Base-by-base conservation (phyloP, 2,888 invertebrate genomes). In the Hoplodrina ambigua region DNA sequence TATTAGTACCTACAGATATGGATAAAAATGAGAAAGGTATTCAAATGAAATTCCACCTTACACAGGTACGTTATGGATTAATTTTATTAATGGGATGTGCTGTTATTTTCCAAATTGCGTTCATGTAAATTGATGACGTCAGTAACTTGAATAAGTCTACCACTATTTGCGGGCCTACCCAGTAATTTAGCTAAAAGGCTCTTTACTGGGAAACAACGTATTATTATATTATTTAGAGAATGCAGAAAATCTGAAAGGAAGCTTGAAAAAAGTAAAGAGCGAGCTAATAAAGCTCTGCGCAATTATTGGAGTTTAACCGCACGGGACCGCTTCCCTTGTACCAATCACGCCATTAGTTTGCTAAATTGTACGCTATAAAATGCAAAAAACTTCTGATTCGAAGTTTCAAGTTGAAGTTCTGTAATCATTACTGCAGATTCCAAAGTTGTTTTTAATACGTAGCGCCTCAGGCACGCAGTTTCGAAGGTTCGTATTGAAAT, bases 291-390 rank as follows among this genome's bases (percentile, higher is more conserved):
- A 85, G 82, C 75, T 82, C 78, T 82, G 81, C 79, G 84, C 85
- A 88, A 89, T 89, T 88, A 87, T 86, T 82, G 80, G 82, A 83
- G 82, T 85, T 90, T 84, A 86, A 87, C 88, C 88, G 84, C 90
- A 89, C 78, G 78, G 67, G 65, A 57, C 50, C 55, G 77, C 75
- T 87, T 85, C 81, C 80, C 90, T 85, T 91, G 89, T 90, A 87
- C 88, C 91, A 87, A 91, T 91, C 88, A 87, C 85, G 89, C 89
- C 85, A 90, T 92, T 91, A 90, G 88, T 82, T 86, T 75, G 86
- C 87, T 88, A 93, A 93, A 93, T 92, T 92, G 91, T 90, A 88
- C 78, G 87, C 81, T 90, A 91, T 93, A 92, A 91, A 91, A 93
- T 91, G 91, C 89, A 93, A 93, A 93, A 93, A 91, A 85, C 74